Base-by-base conservation (phyloP, 2,113 vertebrate species). In the Psephotus haematonotus region DNA sequence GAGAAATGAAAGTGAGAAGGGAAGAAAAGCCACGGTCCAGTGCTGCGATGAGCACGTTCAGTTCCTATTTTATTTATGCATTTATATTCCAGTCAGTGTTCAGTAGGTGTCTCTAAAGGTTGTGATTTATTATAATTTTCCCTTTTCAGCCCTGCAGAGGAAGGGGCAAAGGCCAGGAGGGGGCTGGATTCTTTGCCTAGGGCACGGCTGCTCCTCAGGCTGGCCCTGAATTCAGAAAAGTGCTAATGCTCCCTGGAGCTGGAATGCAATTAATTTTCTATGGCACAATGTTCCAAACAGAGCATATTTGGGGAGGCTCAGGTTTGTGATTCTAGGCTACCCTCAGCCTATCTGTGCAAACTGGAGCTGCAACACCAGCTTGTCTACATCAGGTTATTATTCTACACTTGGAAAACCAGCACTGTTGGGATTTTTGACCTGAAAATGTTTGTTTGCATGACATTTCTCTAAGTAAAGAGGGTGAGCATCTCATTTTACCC, bases 251-350 rank as follows among this genome's bases (percentile, higher is more conserved):
- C 92, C 92, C 95, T 53, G 89, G 93, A 96, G 91, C 86, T 96
- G 96, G 96, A 97, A 96, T 97, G 96, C 96, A 97, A 96, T 97
- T 96, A 96, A 96, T 96, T 97, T 96, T 96, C 88, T 76, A 39
- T 70, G 91, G 91, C 91, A 94, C 86, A 89, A 52, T 92, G 92
- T 93, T 96, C 91, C 82, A 95, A 95, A 96, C 77, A 91, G 78
- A 92, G 63, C 68, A 74, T 96, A 94, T 97, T 97, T 97, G 93
- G 95, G 91, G 80, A 97, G 86, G 92, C 91, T 95, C 94, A 87
- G 88, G 84, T 96, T 95, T 96, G 96, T 97, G 92, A 93, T 94
- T 93, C 18, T 43, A 91, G 88, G 91, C 89, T 96, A 80, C 77
- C 57, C 90, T 72, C 25, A 39, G 92, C 74, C 91, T 87, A 23